Conservation (phyloP, 2,888 invertebrate species). For the Tenthredo notha region DNA sequence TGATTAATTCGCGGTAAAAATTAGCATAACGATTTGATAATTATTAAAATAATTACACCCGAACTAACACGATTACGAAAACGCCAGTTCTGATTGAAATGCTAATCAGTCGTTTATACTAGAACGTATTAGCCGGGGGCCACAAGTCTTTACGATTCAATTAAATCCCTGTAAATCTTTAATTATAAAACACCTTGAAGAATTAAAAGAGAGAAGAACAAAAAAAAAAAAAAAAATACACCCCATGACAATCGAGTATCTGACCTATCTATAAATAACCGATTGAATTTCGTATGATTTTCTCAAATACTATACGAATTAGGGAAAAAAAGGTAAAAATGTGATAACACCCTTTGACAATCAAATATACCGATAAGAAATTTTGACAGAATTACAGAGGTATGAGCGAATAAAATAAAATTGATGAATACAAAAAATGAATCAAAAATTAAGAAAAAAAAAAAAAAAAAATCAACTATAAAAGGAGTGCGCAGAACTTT, state of each 20-base stretch:
- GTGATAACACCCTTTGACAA: not conserved
- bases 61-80: slow-evolving; percentile 22
- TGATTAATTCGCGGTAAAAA: not conserved
- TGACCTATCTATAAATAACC: not conserved
- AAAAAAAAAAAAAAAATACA: not conserved
- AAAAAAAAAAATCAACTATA: not conserved
- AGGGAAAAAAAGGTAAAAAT: not conserved
- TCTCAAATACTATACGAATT: not conserved
- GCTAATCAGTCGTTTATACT: slow-evolving; percentile 34
- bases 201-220: no score
- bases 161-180: not conserved
- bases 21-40: slow-evolving; percentile 31
- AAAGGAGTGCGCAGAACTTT: not conserved
- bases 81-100: slow-evolving; percentile 42
- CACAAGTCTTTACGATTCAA: not conserved
- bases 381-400: not conserved
- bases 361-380: not conserved
- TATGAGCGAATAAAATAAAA: not conserved
- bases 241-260: not conserved
- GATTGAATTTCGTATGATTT: not conserved
- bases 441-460: not conserved
- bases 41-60: slow-evolving; percentile 11
- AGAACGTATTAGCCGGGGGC: not conserved
- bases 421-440: not conserved
- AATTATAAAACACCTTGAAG: not conserved